These are phyloP conservation scores for Neodiprion lecontei DNA, from an alignment of 1,140 invertebrate genomes.

Conservation along the genomic window DNA sequence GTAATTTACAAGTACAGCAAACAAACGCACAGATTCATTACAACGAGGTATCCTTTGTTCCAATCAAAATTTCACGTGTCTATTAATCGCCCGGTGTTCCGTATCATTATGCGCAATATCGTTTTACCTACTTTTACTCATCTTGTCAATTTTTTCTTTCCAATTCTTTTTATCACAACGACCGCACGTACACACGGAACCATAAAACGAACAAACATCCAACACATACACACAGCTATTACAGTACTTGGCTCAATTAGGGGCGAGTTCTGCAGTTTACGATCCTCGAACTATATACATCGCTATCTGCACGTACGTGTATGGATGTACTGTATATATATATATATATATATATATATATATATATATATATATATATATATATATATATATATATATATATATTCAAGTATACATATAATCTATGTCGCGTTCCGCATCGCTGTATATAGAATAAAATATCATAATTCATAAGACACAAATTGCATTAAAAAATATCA, in stretches of 20 bases:
- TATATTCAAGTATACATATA: neutral
- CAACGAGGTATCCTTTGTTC: no score
- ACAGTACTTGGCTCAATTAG: no score
- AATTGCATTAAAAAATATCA: neutral
- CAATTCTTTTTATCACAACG: neutral
- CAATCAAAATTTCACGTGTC: no score
- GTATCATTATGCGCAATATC: no score
- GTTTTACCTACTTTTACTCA: neutral
- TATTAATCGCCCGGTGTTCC: no score
- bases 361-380: neutral
- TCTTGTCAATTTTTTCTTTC: neutral
- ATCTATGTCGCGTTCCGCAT: neutral
- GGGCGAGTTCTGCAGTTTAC: no score
- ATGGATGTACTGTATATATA: neutral
- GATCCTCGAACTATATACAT: neutral
- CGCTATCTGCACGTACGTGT: neutral
- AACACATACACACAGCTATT: no score
- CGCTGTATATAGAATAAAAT: neutral
- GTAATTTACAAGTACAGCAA: no score
- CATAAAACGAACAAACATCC: no score
- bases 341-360: neutral
- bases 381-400: neutral
- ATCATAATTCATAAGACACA: constrained; percentile 7
- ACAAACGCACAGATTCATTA: no score
- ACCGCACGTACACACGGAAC: no score